Evolutionary conservation across 1,140 invertebrate species (phyloP), one percentile per base, ranked within the genome.

Genomic region (Tetragnatha versicolor): DNA sequence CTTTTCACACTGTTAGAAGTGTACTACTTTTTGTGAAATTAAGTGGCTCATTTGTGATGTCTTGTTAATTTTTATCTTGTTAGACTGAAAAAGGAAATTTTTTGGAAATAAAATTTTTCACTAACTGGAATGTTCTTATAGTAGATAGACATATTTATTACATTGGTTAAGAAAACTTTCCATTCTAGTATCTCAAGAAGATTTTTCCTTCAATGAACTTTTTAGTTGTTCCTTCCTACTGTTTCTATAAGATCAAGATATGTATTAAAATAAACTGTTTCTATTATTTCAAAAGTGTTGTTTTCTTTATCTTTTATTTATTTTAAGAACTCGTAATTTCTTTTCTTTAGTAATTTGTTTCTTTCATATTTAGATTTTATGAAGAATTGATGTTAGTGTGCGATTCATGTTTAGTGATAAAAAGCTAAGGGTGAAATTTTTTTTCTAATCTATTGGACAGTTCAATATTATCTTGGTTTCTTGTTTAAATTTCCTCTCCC

Each of bases 221-320:
- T 73, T 73, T 73, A 77, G 73, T 77, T 77, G 61, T 77, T 66
- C 61, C 73, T 77, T n/a, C 22, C 73, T 77, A 76, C 58, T 76
- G 73, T 77, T 79, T 79, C 45, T 79, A 55, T 79, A 79, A 69
- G 63, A 69, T 77, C 65, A 68, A 79, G 51, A 58, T 69, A 68
- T 79, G 76, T 69, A 77, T 66, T 20, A 79, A 61, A 77, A 79
- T 79, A 79, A 79, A 79, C 65, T 79, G 76, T 79, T 79, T 79
- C 63, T 79, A 79, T 68, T 69, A 79, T 65, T 65, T 77, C n/a
- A 5, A 17, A n/a, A 37, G 55, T 33, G 6, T 12, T 31, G 3
- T 60, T 60, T 29, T 33, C 35, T 25, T 51, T 51, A 12, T 9
- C n/a, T 55, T 9, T 25, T 17, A 2, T 25, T 25, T 20, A 20